A percentile compares a stretch with the other conserved stretches of the same genome.
These are phyloP conservation scores for Marronus borbonicus DNA, from an alignment of 2,888 invertebrate genomes.

Conservation along the genomic window DNA sequence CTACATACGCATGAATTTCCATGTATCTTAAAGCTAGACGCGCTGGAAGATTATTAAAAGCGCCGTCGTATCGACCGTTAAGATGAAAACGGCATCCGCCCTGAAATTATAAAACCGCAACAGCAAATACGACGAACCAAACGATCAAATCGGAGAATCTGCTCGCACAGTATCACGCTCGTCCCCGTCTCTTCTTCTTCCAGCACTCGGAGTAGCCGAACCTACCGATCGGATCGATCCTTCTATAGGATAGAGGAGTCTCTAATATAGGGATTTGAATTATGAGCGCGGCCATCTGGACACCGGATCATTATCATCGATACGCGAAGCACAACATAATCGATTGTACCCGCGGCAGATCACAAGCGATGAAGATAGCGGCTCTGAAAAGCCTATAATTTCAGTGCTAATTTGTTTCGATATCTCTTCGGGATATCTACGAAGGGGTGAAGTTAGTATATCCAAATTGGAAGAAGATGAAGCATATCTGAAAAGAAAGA, in stretches of 20 bases:
- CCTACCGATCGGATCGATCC: neutral
- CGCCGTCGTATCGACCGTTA: conserved; percentile 24
- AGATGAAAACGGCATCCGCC: conserved; percentile 59
- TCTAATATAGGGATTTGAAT: conserved; percentile 67
- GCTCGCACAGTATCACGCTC: too few relatives aligned
- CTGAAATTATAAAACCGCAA: conserved; percentile 67
- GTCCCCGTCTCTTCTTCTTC: conserved; percentile 1
- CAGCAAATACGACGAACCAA: conserved; percentile 55
- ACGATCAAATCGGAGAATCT: too few relatives aligned
- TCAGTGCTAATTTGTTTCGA: conserved; percentile 70
- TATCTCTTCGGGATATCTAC: conserved; percentile 67
- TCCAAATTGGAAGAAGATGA: neutral
- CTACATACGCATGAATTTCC: neutral
- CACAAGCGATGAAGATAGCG: conserved; percentile 70
- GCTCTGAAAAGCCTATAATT: conserved; percentile 71
- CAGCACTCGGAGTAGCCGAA: neutral
- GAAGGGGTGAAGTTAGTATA: neutral
- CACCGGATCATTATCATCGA: conserved; percentile 66
- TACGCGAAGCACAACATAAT: conserved; percentile 67
- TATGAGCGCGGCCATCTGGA: conserved; percentile 66
- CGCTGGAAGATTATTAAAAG: conserved; percentile 23
- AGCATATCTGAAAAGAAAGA: neutral
- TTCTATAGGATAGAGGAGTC: conserved; percentile 2
- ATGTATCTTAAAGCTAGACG: neutral
- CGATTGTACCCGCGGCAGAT: conserved; percentile 69